Evolutionary conservation across 2,797 vertebrate species (phyloP).

Genomic region (Melopsittacus undulatus): DNA sequence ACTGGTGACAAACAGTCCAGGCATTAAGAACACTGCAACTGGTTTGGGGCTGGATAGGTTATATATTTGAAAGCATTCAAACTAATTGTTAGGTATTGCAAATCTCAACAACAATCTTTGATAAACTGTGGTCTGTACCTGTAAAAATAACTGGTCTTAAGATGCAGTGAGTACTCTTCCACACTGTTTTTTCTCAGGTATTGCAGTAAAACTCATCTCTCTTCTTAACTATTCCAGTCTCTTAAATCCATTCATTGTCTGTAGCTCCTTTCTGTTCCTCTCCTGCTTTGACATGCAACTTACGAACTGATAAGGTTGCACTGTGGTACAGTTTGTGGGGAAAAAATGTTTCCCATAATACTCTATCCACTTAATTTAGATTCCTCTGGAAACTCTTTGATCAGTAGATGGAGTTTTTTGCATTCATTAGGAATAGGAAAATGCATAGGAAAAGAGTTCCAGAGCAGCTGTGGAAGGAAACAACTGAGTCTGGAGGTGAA

Average conservation of each 20-base stretch:
- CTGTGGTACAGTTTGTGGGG: not conserved
- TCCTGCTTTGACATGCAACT: not conserved
- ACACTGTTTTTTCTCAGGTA: not conserved
- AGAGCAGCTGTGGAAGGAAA: not conserved
- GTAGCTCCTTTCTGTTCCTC: not conserved
- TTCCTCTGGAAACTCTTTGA: not conserved
- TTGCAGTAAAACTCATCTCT: not conserved
- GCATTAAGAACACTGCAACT: not conserved
- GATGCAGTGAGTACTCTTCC: not conserved
- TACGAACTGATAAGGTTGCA: not conserved
- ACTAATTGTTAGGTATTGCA: not conserved
- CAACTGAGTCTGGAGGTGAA: fast-evolving
- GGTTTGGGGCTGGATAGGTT: not conserved
- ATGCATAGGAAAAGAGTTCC: not conserved
- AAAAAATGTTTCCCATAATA: not conserved
- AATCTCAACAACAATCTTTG: not conserved
- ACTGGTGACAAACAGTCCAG: not conserved
- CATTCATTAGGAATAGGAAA: not conserved
- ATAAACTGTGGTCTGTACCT: not conserved
- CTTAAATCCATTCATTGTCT: not conserved
- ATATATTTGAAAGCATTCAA: not conserved
- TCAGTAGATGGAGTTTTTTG: not conserved
- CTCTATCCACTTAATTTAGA: not conserved
- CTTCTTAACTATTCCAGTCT: not conserved
- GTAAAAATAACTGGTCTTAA: not conserved